These are phyloP conservation scores for Oscheius sp. DNA, from an alignment of 2,888 invertebrate species.

Conservation along the genomic window DNA sequence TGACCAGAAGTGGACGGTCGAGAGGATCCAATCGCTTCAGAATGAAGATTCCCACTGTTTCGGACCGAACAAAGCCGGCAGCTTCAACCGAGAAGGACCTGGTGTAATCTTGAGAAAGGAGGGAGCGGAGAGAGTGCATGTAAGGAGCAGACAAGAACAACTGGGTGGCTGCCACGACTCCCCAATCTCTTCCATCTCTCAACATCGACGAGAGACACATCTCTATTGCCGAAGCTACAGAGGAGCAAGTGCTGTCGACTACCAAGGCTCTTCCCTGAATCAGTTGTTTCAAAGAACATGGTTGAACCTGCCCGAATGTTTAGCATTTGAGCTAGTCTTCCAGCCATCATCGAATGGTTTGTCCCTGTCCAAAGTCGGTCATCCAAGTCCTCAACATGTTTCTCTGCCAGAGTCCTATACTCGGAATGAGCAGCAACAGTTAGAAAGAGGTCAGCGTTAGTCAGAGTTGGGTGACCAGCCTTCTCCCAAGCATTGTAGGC, in stretches of 20 bases:
- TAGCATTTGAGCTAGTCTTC: constrained; percentile 48
- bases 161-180: constrained; percentile 52
- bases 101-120: constrained; percentile 47
- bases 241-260: constrained; percentile 60
- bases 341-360: constrained; percentile 51
- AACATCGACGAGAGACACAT: constrained; percentile 48
- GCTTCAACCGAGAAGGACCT: constrained; percentile 49
- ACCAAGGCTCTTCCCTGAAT: constrained; percentile 46
- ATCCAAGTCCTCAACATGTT: constrained; percentile 44
- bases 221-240: constrained; percentile 55
- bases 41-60: constrained; percentile 53
- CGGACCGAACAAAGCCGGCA: constrained; percentile 50
- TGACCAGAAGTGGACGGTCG: constrained; percentile 1
- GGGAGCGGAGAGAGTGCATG: constrained; percentile 42
- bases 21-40: constrained; percentile 24
- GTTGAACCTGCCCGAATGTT: constrained; percentile 41
- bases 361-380: constrained; percentile 54
- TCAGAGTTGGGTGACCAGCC: constrained; percentile 44
- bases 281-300: neutral
- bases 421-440: constrained; percentile 51
- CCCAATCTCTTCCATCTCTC: constrained; percentile 42
- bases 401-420: constrained; percentile 47
- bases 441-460: constrained; percentile 45
- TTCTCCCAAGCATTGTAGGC: constrained; percentile 85
- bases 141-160: constrained; percentile 49